These are phyloP conservation scores for Pseudomugil gertrudae DNA, from an alignment of 2,797 vertebrate species.

Conservation along the genomic window DNA sequence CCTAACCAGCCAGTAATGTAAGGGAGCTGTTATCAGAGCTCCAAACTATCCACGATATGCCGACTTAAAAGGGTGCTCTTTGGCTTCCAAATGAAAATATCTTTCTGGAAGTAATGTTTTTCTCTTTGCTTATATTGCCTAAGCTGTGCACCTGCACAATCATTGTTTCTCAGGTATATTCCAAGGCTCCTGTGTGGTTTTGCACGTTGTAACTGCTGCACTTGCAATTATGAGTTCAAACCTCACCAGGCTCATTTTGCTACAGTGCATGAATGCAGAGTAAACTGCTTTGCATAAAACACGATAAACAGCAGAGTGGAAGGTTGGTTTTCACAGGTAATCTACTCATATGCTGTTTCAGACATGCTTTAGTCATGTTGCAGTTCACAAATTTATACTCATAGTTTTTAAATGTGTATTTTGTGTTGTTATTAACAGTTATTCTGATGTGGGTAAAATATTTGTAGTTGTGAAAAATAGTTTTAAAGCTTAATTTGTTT, in stretches of 20 bases:
- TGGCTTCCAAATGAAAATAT: constrained; percentile 38
- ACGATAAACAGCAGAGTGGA: constrained; percentile 13
- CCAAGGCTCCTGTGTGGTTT: constrained; percentile 52
- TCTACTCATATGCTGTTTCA: constrained; percentile 26
- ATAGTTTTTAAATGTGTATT: constrained; percentile 12
- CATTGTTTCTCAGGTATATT: constrained; percentile 46
- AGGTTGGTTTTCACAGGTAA: constrained; percentile 27
- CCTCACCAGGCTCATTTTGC: constrained; percentile 64
- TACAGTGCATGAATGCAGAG: constrained; percentile 44
- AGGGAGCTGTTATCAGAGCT: constrained; percentile 16
- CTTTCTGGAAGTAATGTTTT: constrained; percentile 31
- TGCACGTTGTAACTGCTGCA: constrained; percentile 56
- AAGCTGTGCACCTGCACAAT: constrained; percentile 54
- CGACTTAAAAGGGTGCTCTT: neutral
- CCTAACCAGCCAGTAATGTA: constrained; percentile 1
- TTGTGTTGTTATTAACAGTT: constrained; percentile 21
- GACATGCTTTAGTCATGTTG: constrained; percentile 19
- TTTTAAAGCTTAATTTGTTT: neutral
- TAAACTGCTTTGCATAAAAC: constrained; percentile 59
- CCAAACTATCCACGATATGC: constrained; percentile 9
- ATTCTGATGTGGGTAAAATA: constrained; percentile 15
- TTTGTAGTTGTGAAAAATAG: neutral
- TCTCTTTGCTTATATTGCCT: constrained; percentile 9
- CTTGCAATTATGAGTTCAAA: constrained; percentile 69
- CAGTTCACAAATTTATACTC: constrained; percentile 15